Evolutionary conservation across 2,797 vertebrate species (phyloP).

Genomic region (Phataginus tricuspis): DNA sequence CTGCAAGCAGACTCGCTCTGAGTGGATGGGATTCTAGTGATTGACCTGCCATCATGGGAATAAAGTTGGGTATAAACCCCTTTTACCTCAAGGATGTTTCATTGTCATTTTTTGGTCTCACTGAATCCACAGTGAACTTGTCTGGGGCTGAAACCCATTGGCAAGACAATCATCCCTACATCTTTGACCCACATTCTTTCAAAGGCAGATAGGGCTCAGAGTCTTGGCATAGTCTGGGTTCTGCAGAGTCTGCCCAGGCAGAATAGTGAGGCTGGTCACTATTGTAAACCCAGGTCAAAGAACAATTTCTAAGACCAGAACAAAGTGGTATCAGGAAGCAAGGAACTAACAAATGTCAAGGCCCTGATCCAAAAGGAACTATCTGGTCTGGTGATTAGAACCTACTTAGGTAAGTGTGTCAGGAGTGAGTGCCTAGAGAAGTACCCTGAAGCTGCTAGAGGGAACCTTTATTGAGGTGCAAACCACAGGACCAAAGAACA

Average conservation of each 20-base stretch:
- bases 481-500: not conserved
- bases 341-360: conserved; percentile 6
- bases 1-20: no score
- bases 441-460: not conserved
- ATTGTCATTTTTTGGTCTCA: no score
- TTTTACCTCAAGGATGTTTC: no score
- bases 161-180: not conserved
- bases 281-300: not conserved
- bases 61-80: no score
- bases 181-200: not conserved
- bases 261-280: not conserved
- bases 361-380: not conserved
- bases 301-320: not conserved
- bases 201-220: not conserved
- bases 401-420: not conserved
- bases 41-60: no score
- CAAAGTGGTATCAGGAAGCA: not conserved
- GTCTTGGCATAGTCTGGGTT: not conserved
- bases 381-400: not conserved
- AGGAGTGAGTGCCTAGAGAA: not conserved
- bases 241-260: not conserved
- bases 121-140: no score
- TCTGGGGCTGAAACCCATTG: no score
- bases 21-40: no score
- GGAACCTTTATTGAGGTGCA: not conserved